Evolutionary conservation across 2,113 vertebrate genomes (phyloP).

Genomic region (Gavialis gangeticus): DNA sequence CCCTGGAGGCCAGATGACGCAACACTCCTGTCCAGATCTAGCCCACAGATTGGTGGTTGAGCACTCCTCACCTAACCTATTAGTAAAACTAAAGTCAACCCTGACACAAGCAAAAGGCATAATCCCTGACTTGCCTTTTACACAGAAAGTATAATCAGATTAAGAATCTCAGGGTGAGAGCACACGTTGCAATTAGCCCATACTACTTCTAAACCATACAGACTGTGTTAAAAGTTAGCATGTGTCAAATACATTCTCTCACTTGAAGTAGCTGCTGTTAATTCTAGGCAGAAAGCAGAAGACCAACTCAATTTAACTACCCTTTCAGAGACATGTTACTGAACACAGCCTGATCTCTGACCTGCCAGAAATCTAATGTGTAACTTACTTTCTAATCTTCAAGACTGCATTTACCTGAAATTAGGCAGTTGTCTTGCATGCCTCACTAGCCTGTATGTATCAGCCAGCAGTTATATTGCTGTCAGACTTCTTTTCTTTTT

Average conservation of each 20-base stretch:
- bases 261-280: not conserved
- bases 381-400: not conserved
- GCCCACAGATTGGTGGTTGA: too few species aligned
- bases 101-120: too few species aligned
- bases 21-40: too few species aligned
- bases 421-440: not conserved
- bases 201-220: too few species aligned
- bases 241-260: too few species aligned
- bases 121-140: too few species aligned
- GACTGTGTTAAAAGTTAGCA: too few species aligned
- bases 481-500: not conserved
- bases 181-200: too few species aligned
- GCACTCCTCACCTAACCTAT: too few species aligned
- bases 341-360: not conserved
- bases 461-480: not conserved
- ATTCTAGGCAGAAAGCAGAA: conserved; percentile 26
- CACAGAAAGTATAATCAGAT: too few species aligned
- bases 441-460: not conserved
- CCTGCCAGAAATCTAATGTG: conserved; percentile 20
- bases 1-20: too few species aligned
- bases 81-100: not conserved
- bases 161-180: too few species aligned
- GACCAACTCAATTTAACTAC: conserved; percentile 28
- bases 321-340: conserved; percentile 33
- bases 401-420: not conserved